Evolutionary conservation across 2,888 invertebrate genomes (phyloP), one percentile per base, ranked within the genome.

Genomic region (Aphodius granarius): DNA sequence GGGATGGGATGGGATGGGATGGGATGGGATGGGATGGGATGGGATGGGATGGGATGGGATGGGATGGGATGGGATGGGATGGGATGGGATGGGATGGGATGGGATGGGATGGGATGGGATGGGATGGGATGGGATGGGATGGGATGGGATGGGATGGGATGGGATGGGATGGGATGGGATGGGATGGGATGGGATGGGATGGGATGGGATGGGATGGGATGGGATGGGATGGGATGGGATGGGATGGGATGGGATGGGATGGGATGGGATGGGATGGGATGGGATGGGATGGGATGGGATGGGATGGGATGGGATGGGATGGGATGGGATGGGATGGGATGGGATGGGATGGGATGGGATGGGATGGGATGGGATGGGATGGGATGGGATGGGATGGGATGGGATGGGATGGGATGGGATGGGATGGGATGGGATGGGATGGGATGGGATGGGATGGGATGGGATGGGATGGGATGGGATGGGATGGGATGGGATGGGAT

Each of bases 121-220:
- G 63, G 63, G 63, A 13, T 62, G 63, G 63, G 63, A 13, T 62
- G 63, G 63, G 63, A 13, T 62, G 63, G 63, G 63, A 13, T 62
- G 63, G 63, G 63, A 13, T 62, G 63, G 63, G 63, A 13, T 62
- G 63, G 63, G 63, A 13, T 62, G 63, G 63, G 63, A 13, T 62
- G 63, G 63, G 63, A 13, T 62, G 63, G 63, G 63, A 13, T 62
- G 63, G 63, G 63, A 13, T 62, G 63, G 63, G 63, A 13, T 62
- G 63, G 63, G 63, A 13, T 62, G 63, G 63, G 63, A 13, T 62
- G 18, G 74, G 63, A 15, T 21, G 71, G 74, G 74, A 9, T 43
- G 71, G 74, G 74, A 9, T 43, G 71, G 74, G 74, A 9, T 43
- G 71, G 74, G 74, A 9, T 73, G 71, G 74, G 74, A 15, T 72